Percentiles rank a stretch among this genome's conserved stretches.
phyloP scores from a whole-genome alignment of 1,140 invertebrate genomes.

The Vollenhovia emeryi region DNA sequence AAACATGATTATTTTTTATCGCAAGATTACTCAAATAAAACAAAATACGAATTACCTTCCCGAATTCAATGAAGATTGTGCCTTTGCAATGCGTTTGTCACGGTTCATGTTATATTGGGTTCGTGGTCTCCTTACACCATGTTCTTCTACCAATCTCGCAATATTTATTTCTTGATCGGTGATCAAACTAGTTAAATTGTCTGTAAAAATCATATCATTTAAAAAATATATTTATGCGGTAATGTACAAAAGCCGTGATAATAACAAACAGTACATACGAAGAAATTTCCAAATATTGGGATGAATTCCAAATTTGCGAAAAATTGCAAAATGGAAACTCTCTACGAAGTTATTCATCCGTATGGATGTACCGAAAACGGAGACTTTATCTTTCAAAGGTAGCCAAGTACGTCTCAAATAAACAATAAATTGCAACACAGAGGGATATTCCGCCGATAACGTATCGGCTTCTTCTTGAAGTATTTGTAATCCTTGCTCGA shows the following conservation, averaged over 20 bases:
- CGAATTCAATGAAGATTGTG: background rate
- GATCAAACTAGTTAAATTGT: background rate
- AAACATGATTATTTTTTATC: background rate
- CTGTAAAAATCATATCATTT: background rate
- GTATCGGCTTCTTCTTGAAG: slow-evolving; percentile 6
- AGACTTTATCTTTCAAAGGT: background rate
- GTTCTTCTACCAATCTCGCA: background rate
- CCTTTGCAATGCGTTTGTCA: background rate
- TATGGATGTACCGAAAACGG: background rate
- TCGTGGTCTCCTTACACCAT: background rate
- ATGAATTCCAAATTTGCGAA: background rate
- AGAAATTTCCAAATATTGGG: slow-evolving; percentile 4
- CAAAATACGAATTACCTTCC: background rate
- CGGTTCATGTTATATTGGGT: background rate
- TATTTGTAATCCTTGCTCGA: slow-evolving; percentile 1
- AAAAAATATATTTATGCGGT: background rate
- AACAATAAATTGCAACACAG: background rate
- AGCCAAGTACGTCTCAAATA: slow-evolving; percentile 16
- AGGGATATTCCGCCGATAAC: background rate
- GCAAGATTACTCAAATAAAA: background rate
- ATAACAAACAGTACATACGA: background rate
- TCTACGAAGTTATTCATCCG: slow-evolving; percentile 2
- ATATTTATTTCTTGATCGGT: background rate
- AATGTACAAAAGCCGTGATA: background rate
- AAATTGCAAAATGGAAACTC: background rate